These are phyloP conservation scores for Drosophila sordidapex DNA, from an alignment of 2,888 invertebrate genomes.

Conservation along the genomic window DNA sequence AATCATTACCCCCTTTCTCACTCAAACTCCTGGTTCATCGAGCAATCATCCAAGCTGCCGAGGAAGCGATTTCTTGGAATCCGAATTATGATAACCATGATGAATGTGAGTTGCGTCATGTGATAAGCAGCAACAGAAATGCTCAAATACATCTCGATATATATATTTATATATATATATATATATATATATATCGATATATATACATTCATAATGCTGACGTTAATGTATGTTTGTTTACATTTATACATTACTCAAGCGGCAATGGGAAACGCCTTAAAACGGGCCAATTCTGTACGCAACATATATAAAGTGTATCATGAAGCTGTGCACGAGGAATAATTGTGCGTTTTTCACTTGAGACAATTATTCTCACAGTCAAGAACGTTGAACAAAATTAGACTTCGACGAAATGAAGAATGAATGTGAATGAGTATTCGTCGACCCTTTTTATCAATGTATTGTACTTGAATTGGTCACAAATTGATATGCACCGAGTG, in stretches of 20 bases:
- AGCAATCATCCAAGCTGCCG: neutral
- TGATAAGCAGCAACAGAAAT: neutral
- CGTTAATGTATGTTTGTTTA: neutral
- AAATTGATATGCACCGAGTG: neutral
- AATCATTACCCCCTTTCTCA: neutral
- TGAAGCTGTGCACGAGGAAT: neutral
- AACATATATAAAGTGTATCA: neutral
- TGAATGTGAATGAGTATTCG: neutral
- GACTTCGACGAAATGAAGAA: neutral
- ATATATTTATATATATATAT: neutral
- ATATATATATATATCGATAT: too few species aligned
- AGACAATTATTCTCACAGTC: neutral
- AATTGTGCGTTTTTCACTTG: neutral
- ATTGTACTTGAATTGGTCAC: neutral
- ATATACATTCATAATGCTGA: neutral
- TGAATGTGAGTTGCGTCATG: neutral
- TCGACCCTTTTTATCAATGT: neutral
- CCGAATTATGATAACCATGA: neutral
- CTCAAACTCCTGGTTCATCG: neutral
- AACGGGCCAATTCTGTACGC: neutral
- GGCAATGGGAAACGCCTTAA: neutral
- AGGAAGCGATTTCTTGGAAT: neutral
- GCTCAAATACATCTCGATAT: neutral
- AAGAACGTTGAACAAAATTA: neutral
- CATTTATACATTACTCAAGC: neutral